Percentiles rank a stretch among this genome's conserved stretches.
phyloP scores from a whole-genome alignment of 2,888 invertebrate genomes.

The Eristalis arbustorum region DNA sequence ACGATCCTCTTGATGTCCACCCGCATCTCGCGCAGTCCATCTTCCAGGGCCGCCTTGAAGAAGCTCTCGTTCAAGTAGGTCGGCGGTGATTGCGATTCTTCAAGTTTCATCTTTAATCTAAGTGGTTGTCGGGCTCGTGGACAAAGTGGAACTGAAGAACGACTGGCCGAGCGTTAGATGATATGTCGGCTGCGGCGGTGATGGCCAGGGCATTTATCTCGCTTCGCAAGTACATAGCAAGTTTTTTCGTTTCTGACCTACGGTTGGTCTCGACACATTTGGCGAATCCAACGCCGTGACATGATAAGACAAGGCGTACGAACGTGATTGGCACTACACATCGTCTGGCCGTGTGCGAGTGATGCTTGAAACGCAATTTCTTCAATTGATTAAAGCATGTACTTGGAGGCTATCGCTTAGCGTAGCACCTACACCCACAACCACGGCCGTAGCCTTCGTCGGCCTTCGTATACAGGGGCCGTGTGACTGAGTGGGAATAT shows the following conservation, averaged over 20 bases:
- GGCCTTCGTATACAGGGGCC: neutral
- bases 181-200: constrained; percentile 2
- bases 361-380: constrained; percentile 26
- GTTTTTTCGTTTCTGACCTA: constrained; percentile 1
- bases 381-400: neutral
- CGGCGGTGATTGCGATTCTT: constrained; percentile 73
- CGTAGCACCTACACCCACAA: neutral
- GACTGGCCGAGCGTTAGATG: constrained; percentile 28
- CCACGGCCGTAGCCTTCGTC: too few species aligned
- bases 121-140: constrained; percentile 4
- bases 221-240: neutral
- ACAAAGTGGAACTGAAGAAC: constrained; percentile 36
- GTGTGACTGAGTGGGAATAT: neutral
- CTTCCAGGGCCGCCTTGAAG: constrained; percentile 77
- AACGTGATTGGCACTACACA: constrained; percentile 1
- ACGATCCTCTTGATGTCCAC: constrained; percentile 76
- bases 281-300: constrained; percentile 14
- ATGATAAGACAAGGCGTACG: constrained; percentile 30
- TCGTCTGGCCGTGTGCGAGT: neutral
- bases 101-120: constrained; percentile 74
- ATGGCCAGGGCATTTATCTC: constrained; percentile 15
- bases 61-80: constrained; percentile 77
- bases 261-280: constrained; percentile 1
- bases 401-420: constrained; percentile 12
- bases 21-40: constrained; percentile 76